Base-by-base conservation (phyloP, 2,113 vertebrate species). In the Pantherophis guttatus region DNA sequence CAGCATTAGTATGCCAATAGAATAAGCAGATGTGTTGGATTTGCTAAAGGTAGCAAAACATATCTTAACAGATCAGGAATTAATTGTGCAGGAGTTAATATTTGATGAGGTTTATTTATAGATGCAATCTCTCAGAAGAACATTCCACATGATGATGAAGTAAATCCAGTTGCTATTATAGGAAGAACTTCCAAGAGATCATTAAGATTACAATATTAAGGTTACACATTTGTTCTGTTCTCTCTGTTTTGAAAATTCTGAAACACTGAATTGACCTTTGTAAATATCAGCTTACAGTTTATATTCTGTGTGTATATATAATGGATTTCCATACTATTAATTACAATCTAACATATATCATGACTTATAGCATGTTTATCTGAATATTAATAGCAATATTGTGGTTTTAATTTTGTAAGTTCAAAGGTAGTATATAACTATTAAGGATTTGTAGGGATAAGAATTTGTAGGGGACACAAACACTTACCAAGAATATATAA, bases 401-500 rank as follows among this genome's bases (percentile, higher is more conserved):
- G 5, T 90, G 65, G 12, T 90, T n/a, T 90, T 24, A n/a, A 81
- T 81, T 19, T 39, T 92, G 24, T 0, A 0, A 85, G 89, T 26
- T 23, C 58, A 59, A 53, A 94, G 93, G 92, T n/a, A 62, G 95
- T 94, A 10, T 6, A 55, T 24, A 3, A 55, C 54, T 70, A 70
- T 29, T 70, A n/a, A n/a, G 11, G 11, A 70, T n/a, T n/a, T 70
- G 62, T n/a, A n/a, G 62, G 62, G 94, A 54, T 0, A 0, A 92
- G 5, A 39, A 85, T 86, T 93, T 87, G 44, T 26, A 92, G 23
- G 53, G 53, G 95, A 90, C 62, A 93, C 52, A 55, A 94, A 29
- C n/a, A 0, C 0, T 89, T 92, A 29, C 91, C 89, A 54, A 50
- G 17, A 86, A 89, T 1, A 0, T 87, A 2, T 48, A 12, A n/a